These are phyloP conservation scores for Cryptops parisi DNA, from an alignment of 2,888 invertebrate species.

Conservation along the genomic window DNA sequence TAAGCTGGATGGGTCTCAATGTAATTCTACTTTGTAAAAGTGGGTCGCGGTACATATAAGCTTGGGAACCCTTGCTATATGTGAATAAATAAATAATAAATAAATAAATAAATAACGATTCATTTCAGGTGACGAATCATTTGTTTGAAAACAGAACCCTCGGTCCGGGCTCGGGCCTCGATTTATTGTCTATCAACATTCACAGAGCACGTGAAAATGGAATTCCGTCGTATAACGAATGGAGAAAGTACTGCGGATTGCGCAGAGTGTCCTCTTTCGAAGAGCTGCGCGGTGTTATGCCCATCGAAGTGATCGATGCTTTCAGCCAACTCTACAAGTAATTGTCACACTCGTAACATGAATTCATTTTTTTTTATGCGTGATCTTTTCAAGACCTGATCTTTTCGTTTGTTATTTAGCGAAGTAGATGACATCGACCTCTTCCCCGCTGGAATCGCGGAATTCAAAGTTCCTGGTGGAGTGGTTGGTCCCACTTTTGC, in stretches of 20 bases:
- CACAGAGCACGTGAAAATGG: no score
- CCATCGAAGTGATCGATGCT: slow-evolving; percentile 1
- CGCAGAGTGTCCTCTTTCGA: no score
- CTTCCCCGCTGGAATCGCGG: slow-evolving; percentile 11
- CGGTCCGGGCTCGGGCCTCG: slow-evolving; percentile 19
- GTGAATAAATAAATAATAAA: no score
- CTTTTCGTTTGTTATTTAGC: no score
- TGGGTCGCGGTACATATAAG: no score
- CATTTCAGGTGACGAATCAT: slow-evolving; percentile 21
- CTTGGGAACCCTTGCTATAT: no score
- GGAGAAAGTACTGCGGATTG: slow-evolving; percentile 22
- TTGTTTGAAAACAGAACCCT: slow-evolving; percentile 18
- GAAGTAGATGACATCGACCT: slow-evolving; percentile 14
- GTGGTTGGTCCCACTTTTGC: slow-evolving; percentile 12
- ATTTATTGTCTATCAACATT: slow-evolving; percentile 22
- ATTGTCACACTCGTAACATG: neutral
- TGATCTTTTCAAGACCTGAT: no score
- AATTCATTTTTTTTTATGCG: no score
- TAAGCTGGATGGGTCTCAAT: no score
- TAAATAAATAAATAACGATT: no score
- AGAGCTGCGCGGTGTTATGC: slow-evolving; percentile 19
- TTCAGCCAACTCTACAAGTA: slow-evolving; percentile 7
- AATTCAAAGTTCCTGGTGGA: slow-evolving; percentile 11
- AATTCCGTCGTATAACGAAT: slow-evolving; percentile 22
- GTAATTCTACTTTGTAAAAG: no score